Percentiles rank a stretch among this genome's conserved stretches.
Conservation (phyloP, 2,113 vertebrate species). For the Callorhinus ursinus region DNA sequence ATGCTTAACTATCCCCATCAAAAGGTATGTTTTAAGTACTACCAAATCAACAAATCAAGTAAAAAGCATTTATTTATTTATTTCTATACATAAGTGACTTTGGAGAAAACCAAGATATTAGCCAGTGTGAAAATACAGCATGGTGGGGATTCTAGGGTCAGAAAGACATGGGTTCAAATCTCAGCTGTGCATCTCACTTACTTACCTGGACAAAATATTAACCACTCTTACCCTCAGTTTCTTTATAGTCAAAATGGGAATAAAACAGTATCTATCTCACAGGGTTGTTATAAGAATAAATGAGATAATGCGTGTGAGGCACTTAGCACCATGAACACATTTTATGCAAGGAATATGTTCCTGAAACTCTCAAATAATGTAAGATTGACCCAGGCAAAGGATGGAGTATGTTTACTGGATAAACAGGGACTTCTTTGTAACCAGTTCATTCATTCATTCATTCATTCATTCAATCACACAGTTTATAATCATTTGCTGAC, state of each 20-base stretch:
- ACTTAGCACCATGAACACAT: background rate
- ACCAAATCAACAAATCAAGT: background rate
- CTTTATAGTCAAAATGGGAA: background rate
- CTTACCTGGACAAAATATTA: background rate
- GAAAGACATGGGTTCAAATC: background rate
- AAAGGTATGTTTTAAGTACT: background rate
- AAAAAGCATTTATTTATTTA: background rate
- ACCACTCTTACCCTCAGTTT: background rate
- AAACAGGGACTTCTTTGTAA: background rate
- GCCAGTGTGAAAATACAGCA: background rate
- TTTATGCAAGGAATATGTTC: background rate
- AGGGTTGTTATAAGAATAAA: slow-evolving; percentile 24
- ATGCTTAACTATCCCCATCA: background rate
- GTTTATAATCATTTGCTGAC: background rate
- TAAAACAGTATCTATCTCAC: background rate
- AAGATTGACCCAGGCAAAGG: background rate
- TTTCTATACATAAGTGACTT: background rate
- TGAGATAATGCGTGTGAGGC: background rate
- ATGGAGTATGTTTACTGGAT: background rate
- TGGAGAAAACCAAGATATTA: background rate
- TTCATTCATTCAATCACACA: background rate
- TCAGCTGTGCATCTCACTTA: background rate
- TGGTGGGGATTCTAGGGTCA: background rate
- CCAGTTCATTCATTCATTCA: background rate
- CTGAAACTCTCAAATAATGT: background rate